phyloP scores from a whole-genome alignment of 2,113 vertebrate species.

The Pelodiscus sinensis region DNA sequence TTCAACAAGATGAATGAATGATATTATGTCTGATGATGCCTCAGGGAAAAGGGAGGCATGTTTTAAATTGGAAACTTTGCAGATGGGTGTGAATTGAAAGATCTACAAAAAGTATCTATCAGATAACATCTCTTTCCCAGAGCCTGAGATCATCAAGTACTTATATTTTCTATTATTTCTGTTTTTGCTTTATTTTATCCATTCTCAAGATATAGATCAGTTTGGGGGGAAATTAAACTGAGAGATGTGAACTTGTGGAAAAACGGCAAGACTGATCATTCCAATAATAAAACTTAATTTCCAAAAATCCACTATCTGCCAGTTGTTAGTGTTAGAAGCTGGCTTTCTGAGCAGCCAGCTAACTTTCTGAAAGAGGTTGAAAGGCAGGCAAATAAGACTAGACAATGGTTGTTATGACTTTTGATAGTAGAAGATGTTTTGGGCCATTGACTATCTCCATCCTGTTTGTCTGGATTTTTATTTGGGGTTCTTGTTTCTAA shows the following conservation, averaged over 20 bases:
- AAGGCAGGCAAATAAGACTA: background rate
- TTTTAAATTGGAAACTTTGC: background rate
- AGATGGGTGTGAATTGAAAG: background rate
- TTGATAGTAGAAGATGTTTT: background rate
- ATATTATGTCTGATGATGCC: background rate
- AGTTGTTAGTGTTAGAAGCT: background rate
- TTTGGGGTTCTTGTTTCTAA: background rate
- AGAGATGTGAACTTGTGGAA: background rate
- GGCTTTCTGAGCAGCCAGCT: background rate
- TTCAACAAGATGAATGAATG: background rate
- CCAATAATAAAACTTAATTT: background rate
- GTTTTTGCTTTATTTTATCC: background rate
- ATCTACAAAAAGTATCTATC: background rate
- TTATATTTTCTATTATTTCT: background rate
- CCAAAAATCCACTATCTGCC: background rate
- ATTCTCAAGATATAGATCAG: constrained; percentile 1
- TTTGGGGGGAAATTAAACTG: background rate
- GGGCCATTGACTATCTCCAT: background rate
- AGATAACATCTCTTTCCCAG: background rate
- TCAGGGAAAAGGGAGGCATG: background rate
- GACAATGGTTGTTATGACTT: background rate
- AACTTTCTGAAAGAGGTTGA: background rate
- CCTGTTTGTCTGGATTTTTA: background rate
- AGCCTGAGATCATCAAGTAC: background rate
- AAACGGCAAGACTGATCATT: background rate